phyloP scores from a whole-genome alignment of 1,140 invertebrate species.

The Drosophila chauvacae region DNA sequence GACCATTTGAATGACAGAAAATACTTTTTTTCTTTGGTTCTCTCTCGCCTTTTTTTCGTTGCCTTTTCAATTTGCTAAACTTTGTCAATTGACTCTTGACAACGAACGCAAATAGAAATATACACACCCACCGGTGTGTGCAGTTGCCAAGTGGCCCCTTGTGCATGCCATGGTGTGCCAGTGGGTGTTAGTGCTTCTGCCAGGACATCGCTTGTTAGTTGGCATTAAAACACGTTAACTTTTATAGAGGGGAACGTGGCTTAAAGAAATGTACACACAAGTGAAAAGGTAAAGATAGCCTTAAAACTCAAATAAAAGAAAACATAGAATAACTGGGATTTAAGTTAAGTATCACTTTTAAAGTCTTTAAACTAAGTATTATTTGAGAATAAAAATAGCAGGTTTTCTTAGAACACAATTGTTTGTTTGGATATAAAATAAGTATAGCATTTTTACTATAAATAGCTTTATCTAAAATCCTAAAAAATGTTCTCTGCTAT shows the following conservation, averaged over 20 bases:
- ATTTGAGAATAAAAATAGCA: background rate
- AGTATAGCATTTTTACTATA: too few species aligned
- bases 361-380: too few species aligned
- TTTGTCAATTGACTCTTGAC: slow-evolving; percentile 81
- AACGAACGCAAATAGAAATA: slow-evolving; percentile 62
- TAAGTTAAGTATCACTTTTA: background rate
- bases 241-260: slow-evolving; percentile 12
- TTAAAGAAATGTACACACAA: slow-evolving; percentile 27
- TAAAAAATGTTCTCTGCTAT: background rate
- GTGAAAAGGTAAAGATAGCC: background rate
- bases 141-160: slow-evolving; percentile 66
- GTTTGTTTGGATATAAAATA: background rate
- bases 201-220: slow-evolving; percentile 61
- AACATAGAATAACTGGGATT: background rate
- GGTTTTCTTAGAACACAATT: too few species aligned
- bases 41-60: slow-evolving; percentile 1
- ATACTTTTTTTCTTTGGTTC: slow-evolving; percentile 17
- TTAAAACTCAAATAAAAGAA: slow-evolving; percentile 4
- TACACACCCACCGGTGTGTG: slow-evolving; percentile 29
- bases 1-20: slow-evolving; percentile 52
- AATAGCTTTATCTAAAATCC: too few species aligned
- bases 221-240: slow-evolving; percentile 56
- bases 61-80: slow-evolving; percentile 63
- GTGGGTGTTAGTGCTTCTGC: slow-evolving; percentile 21
- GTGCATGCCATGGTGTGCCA: slow-evolving; percentile 29